These are phyloP conservation scores for Caenorhabditis briggsae DNA, from an alignment of 1,140 invertebrate genomes.

Conservation along the genomic window DNA sequence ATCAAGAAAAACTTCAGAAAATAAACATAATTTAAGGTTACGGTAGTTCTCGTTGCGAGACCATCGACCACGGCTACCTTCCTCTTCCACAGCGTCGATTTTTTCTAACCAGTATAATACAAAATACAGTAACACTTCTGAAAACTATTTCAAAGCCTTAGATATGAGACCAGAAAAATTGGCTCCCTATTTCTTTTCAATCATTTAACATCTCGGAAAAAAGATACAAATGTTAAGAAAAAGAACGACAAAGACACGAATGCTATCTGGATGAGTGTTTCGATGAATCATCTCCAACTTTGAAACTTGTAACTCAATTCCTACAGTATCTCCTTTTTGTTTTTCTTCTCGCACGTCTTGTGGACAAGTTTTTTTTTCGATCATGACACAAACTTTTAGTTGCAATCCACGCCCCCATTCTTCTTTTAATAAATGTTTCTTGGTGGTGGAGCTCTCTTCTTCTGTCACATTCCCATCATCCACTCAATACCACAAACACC, in stretches of 20 bases:
- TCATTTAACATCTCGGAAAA: neutral
- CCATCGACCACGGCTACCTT: too few relatives aligned
- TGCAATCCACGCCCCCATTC: conserved; percentile 1
- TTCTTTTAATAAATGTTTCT: neutral
- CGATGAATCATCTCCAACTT: conserved; percentile 4
- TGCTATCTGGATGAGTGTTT: neutral
- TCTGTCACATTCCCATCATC: conserved; percentile 52
- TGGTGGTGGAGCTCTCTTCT: neutral
- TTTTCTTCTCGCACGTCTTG: neutral
- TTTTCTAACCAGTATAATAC: too few relatives aligned
- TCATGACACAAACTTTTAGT: neutral
- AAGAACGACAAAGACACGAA: too few relatives aligned
- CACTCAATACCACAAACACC: conserved; percentile 50
- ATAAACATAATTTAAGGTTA: too few relatives aligned
- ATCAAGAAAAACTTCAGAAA: too few relatives aligned
- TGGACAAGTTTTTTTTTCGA: neutral
- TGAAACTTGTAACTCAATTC: neutral
- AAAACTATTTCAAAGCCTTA: too few relatives aligned
- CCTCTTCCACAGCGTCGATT: too few relatives aligned
- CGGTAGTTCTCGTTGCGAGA: too few relatives aligned
- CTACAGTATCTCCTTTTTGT: conserved; percentile 1
- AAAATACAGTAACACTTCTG: too few relatives aligned
- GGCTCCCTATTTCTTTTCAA: too few relatives aligned
- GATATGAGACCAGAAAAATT: too few relatives aligned
- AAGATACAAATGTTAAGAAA: neutral